Base-by-base conservation (phyloP, 1,140 invertebrate genomes). In the Helicorthomorpha holstii region DNA sequence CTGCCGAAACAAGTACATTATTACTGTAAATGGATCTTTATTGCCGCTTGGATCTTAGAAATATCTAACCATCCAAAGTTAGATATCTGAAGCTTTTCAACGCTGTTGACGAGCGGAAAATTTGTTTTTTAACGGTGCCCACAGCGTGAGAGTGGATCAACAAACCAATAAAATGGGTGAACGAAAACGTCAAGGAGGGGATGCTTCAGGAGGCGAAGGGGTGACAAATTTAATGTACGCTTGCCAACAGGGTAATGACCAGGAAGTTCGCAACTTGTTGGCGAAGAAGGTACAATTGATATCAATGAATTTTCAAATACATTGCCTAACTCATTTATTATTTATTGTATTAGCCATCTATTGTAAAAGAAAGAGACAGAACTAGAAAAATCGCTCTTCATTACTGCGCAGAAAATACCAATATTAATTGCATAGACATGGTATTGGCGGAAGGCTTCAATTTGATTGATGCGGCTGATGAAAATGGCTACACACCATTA, bases 401-500 rank as follows among this genome's bases (percentile, higher is more conserved):
- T 67, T 95, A 95, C 70, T 95, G 91, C 70, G 75, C 75, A 0
- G 78, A 79, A 67, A 84, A 81, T 74, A 69, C 75, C 19, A 63
- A 64, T 38, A 63, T 67, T 26, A 60, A 61, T 12, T 73, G 73
- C 60, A 69, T 69, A 14, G 65, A 62, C 46, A 56, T 60, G 50
- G 72, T 88, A 22, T 52, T 73, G 0, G 78, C 79, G 44, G 63
- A 55, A 1, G 84, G 83, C 53, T 82, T 85, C 23, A 75, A 83
- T 57, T 69, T 94, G 51, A 72, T 92, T 24, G 78, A 85, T 61
- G 75, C 79, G 16, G 74, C 79, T 19, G 93, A 98, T 66, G 82
- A 87, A 56, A 90, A 96, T 66, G 92, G 92, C 42, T 89, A 94
- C 64, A 92, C 90, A 2, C 81, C 89, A 1, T 74, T 97, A 38